Evolutionary conservation across 2,888 invertebrate genomes (phyloP).

Genomic region (Caradrina kadenii): DNA sequence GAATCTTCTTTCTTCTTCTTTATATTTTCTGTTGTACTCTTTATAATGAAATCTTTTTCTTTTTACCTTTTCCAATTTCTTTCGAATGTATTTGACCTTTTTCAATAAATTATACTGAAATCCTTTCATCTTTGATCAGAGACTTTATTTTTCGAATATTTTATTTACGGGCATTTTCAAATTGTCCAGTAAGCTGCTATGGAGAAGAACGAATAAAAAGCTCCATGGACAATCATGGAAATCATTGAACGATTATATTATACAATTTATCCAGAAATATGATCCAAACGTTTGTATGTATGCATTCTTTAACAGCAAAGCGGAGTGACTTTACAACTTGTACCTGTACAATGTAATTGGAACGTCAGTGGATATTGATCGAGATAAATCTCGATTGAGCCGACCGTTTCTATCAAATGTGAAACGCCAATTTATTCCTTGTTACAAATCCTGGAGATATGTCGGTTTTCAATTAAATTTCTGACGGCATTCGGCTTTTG

Average conservation of each 20-base stretch:
- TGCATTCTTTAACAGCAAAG: slow-evolving; percentile 63
- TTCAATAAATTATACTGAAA: too few species aligned
- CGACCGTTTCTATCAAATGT: slow-evolving; percentile 72
- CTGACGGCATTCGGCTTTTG: slow-evolving; percentile 58
- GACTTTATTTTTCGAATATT: too few species aligned
- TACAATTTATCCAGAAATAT: not conserved
- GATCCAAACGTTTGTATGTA: slow-evolving; percentile 52
- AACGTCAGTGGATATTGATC: slow-evolving; percentile 85
- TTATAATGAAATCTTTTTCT: not conserved
- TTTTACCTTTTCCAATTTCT: not conserved
- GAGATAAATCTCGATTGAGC: slow-evolving; percentile 83
- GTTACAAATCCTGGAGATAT: slow-evolving; percentile 66
- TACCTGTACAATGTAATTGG: slow-evolving; percentile 84
- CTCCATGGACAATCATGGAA: too few species aligned
- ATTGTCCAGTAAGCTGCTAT: too few species aligned
- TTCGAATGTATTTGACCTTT: too few species aligned
- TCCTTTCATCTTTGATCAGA: not conserved
- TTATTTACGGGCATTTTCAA: too few species aligned
- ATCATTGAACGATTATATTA: too few species aligned
- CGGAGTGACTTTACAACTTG: slow-evolving; percentile 72
- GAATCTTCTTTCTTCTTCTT: too few species aligned
- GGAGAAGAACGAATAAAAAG: too few species aligned
- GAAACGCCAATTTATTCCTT: slow-evolving; percentile 72
- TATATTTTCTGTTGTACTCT: not conserved
- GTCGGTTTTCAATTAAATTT: slow-evolving; percentile 66